Conservation (phyloP, 2,797 vertebrate genomes). For the Clarias laeviceps region DNA sequence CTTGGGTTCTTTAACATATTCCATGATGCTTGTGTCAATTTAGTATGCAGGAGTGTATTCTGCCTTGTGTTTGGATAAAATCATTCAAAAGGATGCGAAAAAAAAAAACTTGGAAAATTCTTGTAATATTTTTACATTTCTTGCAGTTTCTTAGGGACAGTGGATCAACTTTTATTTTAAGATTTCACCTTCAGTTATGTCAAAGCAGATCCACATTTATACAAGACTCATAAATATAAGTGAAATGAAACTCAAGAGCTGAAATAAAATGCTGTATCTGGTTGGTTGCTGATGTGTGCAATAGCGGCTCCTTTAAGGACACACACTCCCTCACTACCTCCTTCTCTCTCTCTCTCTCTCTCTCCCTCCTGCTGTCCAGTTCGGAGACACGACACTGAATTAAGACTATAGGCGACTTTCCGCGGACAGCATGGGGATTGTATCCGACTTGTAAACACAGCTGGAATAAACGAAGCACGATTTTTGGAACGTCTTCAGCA, state of each 20-base stretch:
- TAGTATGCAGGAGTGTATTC: neutral
- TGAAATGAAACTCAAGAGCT: neutral
- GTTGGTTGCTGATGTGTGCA: neutral
- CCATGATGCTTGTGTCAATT: neutral
- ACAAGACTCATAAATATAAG: neutral
- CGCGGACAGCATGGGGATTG: constrained; percentile 60
- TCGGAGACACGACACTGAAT: constrained; percentile 73
- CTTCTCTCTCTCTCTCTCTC: constrained; percentile 13
- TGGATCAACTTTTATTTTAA: neutral
- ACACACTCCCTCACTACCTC: constrained; percentile 40
- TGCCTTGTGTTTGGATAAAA: neutral
- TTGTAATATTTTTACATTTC: too few relatives aligned
- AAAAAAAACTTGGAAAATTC: neutral
- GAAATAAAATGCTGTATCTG: neutral
- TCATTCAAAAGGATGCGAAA: neutral
- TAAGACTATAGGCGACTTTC: constrained; percentile 69
- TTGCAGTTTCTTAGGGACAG: neutral
- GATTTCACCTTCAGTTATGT: neutral
- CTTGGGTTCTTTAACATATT: neutral
- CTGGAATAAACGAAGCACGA: constrained; percentile 10
- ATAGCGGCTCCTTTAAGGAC: constrained; percentile 61
- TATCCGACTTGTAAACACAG: constrained; percentile 23
- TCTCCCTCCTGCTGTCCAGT: constrained; percentile 43
- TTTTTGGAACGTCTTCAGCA: neutral
- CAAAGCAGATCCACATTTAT: neutral